phyloP scores from a whole-genome alignment of 2,113 vertebrate species.

The Budorcas taxicolor region DNA sequence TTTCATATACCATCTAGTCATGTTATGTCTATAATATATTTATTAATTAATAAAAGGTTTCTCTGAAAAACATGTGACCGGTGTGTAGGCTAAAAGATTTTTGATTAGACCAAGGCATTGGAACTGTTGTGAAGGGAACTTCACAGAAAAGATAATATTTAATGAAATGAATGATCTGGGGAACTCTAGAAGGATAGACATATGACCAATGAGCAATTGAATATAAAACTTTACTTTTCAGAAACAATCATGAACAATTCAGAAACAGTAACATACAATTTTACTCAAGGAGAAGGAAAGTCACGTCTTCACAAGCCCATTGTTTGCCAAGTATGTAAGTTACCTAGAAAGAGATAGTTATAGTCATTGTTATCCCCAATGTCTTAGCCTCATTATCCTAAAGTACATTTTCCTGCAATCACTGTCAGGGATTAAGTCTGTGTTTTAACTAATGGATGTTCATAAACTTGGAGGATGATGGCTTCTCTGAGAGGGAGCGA shows the following conservation, averaged over 20 bases:
- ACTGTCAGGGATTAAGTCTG: background rate
- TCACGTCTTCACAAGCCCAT: background rate
- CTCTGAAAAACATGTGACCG: background rate
- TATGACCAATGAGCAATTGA: background rate
- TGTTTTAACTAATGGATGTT: background rate
- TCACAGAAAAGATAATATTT: background rate
- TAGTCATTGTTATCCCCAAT: background rate
- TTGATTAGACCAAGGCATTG: background rate
- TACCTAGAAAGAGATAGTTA: background rate
- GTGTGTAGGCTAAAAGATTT: background rate
- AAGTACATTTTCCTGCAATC: background rate
- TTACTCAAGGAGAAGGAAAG: background rate
- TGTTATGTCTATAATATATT: background rate
- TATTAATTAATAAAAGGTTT: background rate
- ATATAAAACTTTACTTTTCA: background rate
- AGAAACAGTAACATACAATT: background rate
- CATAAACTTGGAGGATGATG: background rate
- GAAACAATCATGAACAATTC: background rate
- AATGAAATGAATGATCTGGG: background rate
- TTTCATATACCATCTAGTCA: background rate
- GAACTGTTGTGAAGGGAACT: background rate
- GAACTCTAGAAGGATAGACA: background rate
- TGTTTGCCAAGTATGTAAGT: background rate
- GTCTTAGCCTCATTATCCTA: background rate
- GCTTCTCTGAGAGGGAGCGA: background rate